A percentile compares a stretch with the other conserved stretches of the same genome.
Evolutionary conservation across 2,113 vertebrate species (phyloP).

Genomic region (Colinus virginianus): DNA sequence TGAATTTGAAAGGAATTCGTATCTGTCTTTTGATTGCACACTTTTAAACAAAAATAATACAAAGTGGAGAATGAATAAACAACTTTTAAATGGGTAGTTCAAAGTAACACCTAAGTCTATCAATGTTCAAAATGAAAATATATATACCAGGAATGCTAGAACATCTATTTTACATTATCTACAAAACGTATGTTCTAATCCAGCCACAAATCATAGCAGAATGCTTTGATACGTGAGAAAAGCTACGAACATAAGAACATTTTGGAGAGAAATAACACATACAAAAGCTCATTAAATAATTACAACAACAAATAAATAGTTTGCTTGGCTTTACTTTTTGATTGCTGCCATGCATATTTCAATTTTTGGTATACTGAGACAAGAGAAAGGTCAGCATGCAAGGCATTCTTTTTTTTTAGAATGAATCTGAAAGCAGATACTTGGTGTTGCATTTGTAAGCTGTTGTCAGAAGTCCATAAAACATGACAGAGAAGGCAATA

Average conservation of each 20-base stretch:
- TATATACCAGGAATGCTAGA: conserved; percentile 72
- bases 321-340: conserved; percentile 78
- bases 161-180: conserved; percentile 91
- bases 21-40: conserved; percentile 71
- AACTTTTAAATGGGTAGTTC: conserved; percentile 33
- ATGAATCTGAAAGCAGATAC: conserved; percentile 65
- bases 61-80: conserved; percentile 48
- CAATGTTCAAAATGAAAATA: conserved; percentile 64
- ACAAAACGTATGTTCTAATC: conserved; percentile 82
- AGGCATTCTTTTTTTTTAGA: conserved; percentile 62
- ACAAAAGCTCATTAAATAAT: conserved; percentile 84
- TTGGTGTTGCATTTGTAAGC: conserved; percentile 43
- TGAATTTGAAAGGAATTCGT: conserved; percentile 50
- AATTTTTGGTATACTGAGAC: conserved; percentile 76
- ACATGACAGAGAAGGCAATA: conserved; percentile 38
- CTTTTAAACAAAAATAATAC: conserved; percentile 69
- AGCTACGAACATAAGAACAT: conserved; percentile 75
- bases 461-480: conserved; percentile 42
- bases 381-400: conserved; percentile 73
- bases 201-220: conserved; percentile 80
- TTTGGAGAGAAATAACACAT: conserved; percentile 73
- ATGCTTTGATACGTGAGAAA: conserved; percentile 78
- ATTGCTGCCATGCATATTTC: conserved; percentile 77
- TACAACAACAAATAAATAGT: conserved; percentile 88
- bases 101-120: conserved; percentile 60